phyloP scores from a whole-genome alignment of 1,140 invertebrate genomes.

The Pectinophora gossypiella region DNA sequence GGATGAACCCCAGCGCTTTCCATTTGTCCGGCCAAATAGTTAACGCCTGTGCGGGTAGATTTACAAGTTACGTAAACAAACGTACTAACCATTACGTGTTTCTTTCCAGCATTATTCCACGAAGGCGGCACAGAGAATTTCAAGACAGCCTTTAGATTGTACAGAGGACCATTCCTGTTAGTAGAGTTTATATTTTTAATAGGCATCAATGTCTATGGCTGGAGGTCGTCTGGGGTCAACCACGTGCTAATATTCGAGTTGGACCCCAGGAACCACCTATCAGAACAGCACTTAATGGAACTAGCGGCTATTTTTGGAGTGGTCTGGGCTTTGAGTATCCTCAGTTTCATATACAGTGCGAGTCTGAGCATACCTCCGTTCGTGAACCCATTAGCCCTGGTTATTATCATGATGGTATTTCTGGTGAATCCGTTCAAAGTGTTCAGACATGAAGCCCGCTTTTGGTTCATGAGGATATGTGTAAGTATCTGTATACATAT shows the following conservation, averaged over 20 bases:
- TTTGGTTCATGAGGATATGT: conserved; percentile 87
- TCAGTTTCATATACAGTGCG: conserved; percentile 89
- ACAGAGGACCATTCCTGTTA: conserved; percentile 94
- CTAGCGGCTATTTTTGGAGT: conserved; percentile 96
- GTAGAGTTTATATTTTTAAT: conserved; percentile 97
- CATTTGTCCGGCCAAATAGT: too few species aligned
- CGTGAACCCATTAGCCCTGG: conserved; percentile 91
- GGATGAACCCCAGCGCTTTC: too few species aligned
- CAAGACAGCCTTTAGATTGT: conserved; percentile 89
- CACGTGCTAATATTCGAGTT: conserved; percentile 99
- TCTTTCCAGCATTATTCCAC: conserved; percentile 82
- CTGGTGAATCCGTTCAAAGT: conserved; percentile 95
- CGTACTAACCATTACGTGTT: conserved; percentile 15
- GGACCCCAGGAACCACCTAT: conserved; percentile 96
- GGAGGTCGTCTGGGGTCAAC: conserved; percentile 98
- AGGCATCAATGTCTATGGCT: conserved; percentile 98
- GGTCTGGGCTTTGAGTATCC: conserved; percentile 92
- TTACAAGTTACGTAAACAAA: too few species aligned
- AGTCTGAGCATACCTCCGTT: conserved; percentile 93
- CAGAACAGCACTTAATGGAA: conserved; percentile 98
- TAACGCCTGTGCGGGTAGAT: too few species aligned
- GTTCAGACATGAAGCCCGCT: conserved; percentile 93
- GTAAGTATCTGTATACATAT: conserved; percentile 77
- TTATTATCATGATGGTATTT: conserved; percentile 91
- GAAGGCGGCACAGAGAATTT: conserved; percentile 82